Base-by-base conservation (phyloP, 2,888 invertebrate species). In the Clusia tigrina region DNA sequence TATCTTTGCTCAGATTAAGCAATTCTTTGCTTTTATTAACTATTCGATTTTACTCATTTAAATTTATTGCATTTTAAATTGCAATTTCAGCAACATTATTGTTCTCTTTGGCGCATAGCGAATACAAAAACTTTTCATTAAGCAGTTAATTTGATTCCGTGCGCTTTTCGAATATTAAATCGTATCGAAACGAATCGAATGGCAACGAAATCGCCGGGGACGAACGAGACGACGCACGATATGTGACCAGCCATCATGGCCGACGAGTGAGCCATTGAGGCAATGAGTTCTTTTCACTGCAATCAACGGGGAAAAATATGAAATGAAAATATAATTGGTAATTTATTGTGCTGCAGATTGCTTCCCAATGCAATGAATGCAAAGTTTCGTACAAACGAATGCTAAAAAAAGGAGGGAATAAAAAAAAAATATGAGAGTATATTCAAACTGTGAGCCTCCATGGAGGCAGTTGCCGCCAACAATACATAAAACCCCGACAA, bases 301-400 rank as follows among this genome's bases (percentile, higher is more conserved):
- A 48, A 48, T 48, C 48, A 48, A 48, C 48, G 22, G 63, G 73
- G 73, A 74, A 74, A 74, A 75, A 74, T 74, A 74, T 75, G 74
- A 74, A 74, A 74, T 75, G 74, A 74, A 74, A 74, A 74, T 74
- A 75, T 74, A 74, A 74, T 74, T 74, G 74, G 75, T 74, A 74
- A 74, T 74, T 74, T 74, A 74, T 74, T 74, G 74, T 75, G 74
- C 22, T 48, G 15, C 22, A 48, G 48, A 48, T 48, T 48, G 48
- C 48, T 48, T 9, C 48, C 22, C 48, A 18, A 48, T 48, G 48
- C 48, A 48, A 15, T 42, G 9, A 42, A n/a, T 6, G 3, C 9
- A 48, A 48, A 48, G 18, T 20, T 48, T 15, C 22, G 22, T 48
- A 12, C 6, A 22, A 20, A 48, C 48, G 20, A 20, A 48, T 42